Percentiles rank a stretch among this genome's conserved stretches.
phyloP scores from a whole-genome alignment of 1,140 invertebrate genomes.

The Atta cephalotes region DNA sequence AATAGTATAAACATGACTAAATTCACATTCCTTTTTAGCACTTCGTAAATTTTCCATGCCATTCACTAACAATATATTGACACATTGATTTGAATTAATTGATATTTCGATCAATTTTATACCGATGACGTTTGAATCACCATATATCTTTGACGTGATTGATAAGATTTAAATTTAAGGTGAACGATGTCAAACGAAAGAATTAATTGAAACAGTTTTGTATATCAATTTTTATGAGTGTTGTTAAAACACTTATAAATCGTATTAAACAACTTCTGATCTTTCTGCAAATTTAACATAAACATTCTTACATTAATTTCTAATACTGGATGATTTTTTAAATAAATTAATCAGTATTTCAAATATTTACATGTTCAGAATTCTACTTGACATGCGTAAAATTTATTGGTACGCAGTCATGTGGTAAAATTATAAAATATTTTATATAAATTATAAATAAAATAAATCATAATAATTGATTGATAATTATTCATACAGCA shows the following conservation, averaged over 20 bases:
- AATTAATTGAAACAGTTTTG: slow-evolving; percentile 61
- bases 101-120: slow-evolving; percentile 21
- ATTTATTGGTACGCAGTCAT: not conserved
- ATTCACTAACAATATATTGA: not conserved
- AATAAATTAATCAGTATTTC: not conserved
- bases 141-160: slow-evolving; percentile 35
- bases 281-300: not conserved
- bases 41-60: not conserved
- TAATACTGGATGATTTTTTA: not conserved
- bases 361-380: not conserved
- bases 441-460: not conserved
- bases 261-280: not conserved
- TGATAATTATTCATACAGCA: not conserved
- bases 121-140: not conserved
- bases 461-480: not conserved
- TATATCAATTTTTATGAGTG: slow-evolving; percentile 48
- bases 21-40: not conserved
- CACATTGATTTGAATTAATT: not conserved
- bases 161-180: slow-evolving; percentile 65
- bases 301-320: not conserved
- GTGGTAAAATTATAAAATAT: not conserved
- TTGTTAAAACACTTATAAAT: not conserved
- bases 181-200: slow-evolving; percentile 70
- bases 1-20: not conserved
- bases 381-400: not conserved